phyloP scores from a whole-genome alignment of 2,113 vertebrate species.

The Plectropomus leopardus region DNA sequence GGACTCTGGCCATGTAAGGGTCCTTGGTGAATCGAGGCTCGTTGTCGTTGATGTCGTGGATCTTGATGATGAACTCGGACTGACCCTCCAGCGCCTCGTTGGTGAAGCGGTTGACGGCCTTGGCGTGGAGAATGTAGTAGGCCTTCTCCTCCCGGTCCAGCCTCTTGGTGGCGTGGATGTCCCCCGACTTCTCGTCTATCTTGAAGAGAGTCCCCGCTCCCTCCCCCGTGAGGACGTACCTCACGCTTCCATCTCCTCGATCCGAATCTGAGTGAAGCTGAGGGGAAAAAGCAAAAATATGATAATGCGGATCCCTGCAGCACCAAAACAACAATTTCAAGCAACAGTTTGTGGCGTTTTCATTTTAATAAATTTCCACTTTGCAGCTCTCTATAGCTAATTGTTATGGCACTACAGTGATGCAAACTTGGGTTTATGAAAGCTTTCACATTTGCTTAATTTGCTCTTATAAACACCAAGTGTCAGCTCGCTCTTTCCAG shows the following conservation, averaged over 20 bases:
- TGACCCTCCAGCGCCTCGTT: slow-evolving; percentile 94
- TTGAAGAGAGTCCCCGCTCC: slow-evolving; percentile 95
- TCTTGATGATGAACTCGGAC: slow-evolving; percentile 98
- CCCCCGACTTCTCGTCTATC: slow-evolving; percentile 97
- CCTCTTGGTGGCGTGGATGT: slow-evolving; percentile 96
- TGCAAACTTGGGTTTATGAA: slow-evolving; percentile 30
- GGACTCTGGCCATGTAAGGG: slow-evolving; percentile 90
- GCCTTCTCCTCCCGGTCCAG: slow-evolving; percentile 96
- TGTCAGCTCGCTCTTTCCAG: slow-evolving; percentile 14
- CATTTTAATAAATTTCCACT: slow-evolving; percentile 63
- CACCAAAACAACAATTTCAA: slow-evolving; percentile 19
- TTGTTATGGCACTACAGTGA: slow-evolving; percentile 38
- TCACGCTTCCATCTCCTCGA: slow-evolving; percentile 92
- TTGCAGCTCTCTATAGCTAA: slow-evolving; percentile 50
- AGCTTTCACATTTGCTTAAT: slow-evolving; percentile 64
- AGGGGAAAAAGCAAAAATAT: slow-evolving; percentile 28
- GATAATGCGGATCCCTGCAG: slow-evolving; percentile 1
- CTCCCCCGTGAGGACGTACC: slow-evolving; percentile 95
- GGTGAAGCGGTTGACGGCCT: slow-evolving; percentile 92
- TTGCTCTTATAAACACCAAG: slow-evolving; percentile 13
- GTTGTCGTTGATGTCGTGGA: slow-evolving; percentile 98
- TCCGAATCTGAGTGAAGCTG: slow-evolving; percentile 98
- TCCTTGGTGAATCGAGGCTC: slow-evolving; percentile 95
- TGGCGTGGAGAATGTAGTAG: slow-evolving; percentile 93
- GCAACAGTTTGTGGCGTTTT: slow-evolving; percentile 37